Evolutionary conservation across 2,113 vertebrate species (phyloP).

Genomic region (Symphodus melops): DNA sequence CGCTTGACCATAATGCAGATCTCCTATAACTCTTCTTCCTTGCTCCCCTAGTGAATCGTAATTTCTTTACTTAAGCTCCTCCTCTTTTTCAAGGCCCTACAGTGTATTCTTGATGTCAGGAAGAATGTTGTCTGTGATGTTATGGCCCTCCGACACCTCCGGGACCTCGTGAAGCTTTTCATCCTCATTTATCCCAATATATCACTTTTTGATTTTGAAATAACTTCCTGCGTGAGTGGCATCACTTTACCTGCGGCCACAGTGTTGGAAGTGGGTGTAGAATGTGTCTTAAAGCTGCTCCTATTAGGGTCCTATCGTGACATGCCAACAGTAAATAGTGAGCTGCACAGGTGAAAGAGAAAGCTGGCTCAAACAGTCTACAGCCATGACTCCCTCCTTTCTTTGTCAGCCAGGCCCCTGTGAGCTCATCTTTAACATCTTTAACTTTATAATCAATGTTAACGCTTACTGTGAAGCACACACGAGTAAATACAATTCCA

Average conservation of each 20-base stretch:
- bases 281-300: slow-evolving; percentile 33
- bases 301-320: slow-evolving; percentile 44
- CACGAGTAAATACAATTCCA: slow-evolving; percentile 43
- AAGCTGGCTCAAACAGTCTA: slow-evolving; percentile 39
- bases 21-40: too few relatives aligned
- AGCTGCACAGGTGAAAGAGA: slow-evolving; percentile 32
- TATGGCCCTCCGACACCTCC: too few relatives aligned
- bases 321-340: slow-evolving; percentile 49
- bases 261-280: slow-evolving; percentile 27
- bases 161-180: too few relatives aligned
- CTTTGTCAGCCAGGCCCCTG: slow-evolving; percentile 27
- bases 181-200: background rate
- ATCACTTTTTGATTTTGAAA: slow-evolving; percentile 14
- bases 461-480: slow-evolving; percentile 38
- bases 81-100: too few relatives aligned
- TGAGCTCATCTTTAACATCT: slow-evolving; percentile 47
- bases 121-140: too few relatives aligned
- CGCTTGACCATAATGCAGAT: too few relatives aligned
- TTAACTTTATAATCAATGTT: slow-evolving; percentile 25
- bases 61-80: too few relatives aligned
- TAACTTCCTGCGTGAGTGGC: background rate
- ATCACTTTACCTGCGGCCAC: slow-evolving; percentile 1
- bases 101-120: too few relatives aligned
- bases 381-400: slow-evolving; percentile 31
- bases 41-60: too few relatives aligned